phyloP scores from a whole-genome alignment of 2,888 invertebrate genomes.

The Yponomeuta evonymella region DNA sequence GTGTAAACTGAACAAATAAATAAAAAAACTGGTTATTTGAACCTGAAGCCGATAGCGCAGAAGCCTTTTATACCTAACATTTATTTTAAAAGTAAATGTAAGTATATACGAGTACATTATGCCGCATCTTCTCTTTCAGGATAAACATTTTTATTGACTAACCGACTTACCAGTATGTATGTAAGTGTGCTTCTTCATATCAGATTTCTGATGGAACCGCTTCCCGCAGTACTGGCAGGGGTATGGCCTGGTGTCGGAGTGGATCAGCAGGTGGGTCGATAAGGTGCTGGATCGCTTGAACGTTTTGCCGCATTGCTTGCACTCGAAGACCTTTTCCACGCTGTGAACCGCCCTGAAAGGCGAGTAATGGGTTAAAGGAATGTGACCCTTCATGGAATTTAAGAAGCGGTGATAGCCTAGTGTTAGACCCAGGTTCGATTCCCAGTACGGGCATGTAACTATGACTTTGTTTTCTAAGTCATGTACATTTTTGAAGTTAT shows the following conservation, averaged over 20 bases:
- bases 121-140: too few species aligned
- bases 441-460: too few species aligned
- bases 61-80: too few species aligned
- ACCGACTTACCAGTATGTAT: constrained; percentile 88
- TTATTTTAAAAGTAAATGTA: too few species aligned
- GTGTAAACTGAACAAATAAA: too few species aligned
- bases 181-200: constrained; percentile 99
- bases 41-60: too few species aligned
- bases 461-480: too few species aligned
- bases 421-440: too few species aligned
- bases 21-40: too few species aligned
- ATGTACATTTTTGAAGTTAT: too few species aligned
- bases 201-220: constrained; percentile 98
- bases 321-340: constrained; percentile 94
- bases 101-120: too few species aligned
- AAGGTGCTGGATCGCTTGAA: constrained; percentile 97
- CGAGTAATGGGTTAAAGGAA: neutral
- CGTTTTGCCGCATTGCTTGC: constrained; percentile 97
- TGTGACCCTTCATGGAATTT: neutral
- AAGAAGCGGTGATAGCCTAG: too few species aligned
- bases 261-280: constrained; percentile 97
- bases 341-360: constrained; percentile 89
- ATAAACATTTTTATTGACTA: neutral
- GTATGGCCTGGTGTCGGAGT: constrained; percentile 97
- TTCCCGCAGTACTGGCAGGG: constrained; percentile 99